Conservation (phyloP, 2,888 invertebrate species). For the Sesia apiformis region DNA sequence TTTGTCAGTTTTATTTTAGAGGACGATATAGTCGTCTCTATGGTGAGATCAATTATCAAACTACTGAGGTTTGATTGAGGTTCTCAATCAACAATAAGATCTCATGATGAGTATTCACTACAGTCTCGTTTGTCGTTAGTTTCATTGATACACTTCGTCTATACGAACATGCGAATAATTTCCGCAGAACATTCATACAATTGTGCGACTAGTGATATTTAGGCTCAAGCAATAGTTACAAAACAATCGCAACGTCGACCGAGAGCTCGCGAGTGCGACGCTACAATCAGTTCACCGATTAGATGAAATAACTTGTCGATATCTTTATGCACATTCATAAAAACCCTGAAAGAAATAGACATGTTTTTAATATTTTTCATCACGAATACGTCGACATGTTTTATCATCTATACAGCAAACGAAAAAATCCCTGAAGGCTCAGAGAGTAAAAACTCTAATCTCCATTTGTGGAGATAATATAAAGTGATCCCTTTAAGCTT, state of each 20-base stretch:
- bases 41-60: too few relatives aligned
- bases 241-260: slow-evolving; percentile 2
- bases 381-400: too few relatives aligned
- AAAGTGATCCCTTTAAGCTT: slow-evolving; percentile 30
- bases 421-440: slow-evolving; percentile 8
- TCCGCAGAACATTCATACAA: slow-evolving; percentile 1
- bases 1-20: too few relatives aligned
- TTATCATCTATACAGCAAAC: not conserved
- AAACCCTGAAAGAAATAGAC: too few relatives aligned
- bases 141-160: not conserved
- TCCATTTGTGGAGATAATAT: slow-evolving; percentile 63
- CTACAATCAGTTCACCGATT: too few relatives aligned
- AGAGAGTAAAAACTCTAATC: slow-evolving; percentile 37
- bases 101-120: slow-evolving; percentile 13
- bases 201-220: slow-evolving; percentile 10
- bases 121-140: slow-evolving; percentile 11
- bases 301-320: too few relatives aligned
- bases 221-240: slow-evolving; percentile 8
- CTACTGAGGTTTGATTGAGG: too few relatives aligned
- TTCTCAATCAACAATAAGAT: too few relatives aligned
- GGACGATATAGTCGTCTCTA: too few relatives aligned
- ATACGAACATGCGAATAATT: not conserved
- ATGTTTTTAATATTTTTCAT: too few relatives aligned
- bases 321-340: too few relatives aligned
- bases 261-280: slow-evolving; percentile 5